These are phyloP conservation scores for Apoda limacodes DNA, from an alignment of 2,888 invertebrate genomes.

Conservation along the genomic window DNA sequence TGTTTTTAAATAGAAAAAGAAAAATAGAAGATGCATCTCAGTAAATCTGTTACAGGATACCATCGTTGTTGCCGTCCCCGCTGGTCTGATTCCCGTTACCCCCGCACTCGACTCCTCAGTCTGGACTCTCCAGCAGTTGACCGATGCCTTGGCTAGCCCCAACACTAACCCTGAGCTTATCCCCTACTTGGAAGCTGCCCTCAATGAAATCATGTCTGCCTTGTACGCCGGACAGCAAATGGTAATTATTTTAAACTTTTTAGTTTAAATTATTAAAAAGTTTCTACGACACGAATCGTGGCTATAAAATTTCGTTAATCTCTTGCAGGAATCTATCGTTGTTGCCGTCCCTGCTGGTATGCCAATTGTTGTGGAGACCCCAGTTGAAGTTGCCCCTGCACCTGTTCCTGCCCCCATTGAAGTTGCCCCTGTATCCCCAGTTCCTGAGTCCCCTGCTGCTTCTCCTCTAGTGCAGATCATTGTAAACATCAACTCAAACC, in stretches of 20 bases:
- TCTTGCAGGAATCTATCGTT: slow-evolving; percentile 18
- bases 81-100: slow-evolving; percentile 22
- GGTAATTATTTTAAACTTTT: neutral
- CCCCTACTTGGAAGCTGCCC: slow-evolving; percentile 24
- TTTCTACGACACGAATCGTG: no score
- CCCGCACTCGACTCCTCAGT: slow-evolving; percentile 8
- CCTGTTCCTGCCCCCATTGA: slow-evolving; percentile 11
- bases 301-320: no score
- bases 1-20: no score
- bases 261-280: no score
- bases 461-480: slow-evolving; percentile 41
- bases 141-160: slow-evolving; percentile 19
- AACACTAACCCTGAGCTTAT: slow-evolving; percentile 19
- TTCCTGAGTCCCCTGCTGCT: slow-evolving; percentile 20
- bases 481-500: slow-evolving; percentile 28
- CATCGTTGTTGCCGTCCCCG: slow-evolving; percentile 25
- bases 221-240: slow-evolving; percentile 19
- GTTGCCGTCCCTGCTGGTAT: slow-evolving; percentile 18
- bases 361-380: slow-evolving; percentile 3
- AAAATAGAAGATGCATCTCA: no score
- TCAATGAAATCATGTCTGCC: slow-evolving; percentile 22
- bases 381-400: slow-evolving; percentile 2
- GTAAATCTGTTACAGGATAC: slow-evolving; percentile 22
- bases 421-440: slow-evolving; percentile 19
- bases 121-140: slow-evolving; percentile 25